phyloP scores from a whole-genome alignment of 1,140 invertebrate species.

The Drosophila pectinifera region DNA sequence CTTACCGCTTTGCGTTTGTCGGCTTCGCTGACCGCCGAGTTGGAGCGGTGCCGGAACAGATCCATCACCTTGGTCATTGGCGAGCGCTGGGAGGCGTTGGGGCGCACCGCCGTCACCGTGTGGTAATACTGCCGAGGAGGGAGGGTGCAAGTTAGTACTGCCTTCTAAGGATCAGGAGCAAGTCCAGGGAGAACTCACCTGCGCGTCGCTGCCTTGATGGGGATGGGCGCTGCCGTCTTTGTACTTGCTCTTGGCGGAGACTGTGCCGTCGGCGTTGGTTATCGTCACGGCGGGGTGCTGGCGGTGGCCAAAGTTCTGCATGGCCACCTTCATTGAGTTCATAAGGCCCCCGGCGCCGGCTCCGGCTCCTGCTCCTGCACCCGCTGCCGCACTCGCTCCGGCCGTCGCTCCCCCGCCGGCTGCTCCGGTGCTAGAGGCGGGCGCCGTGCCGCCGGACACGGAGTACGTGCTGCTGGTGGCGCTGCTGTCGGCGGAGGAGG shows the following conservation, averaged over 20 bases:
- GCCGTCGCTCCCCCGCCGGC: conserved; percentile 63
- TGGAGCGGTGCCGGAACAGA: conserved; percentile 93
- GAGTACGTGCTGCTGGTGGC: conserved; percentile 84
- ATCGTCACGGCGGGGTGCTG: conserved; percentile 85
- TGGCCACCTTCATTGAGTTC: conserved; percentile 91
- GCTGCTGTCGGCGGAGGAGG: conserved; percentile 81
- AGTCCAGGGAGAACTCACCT: conserved; percentile 70
- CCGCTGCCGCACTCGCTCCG: conserved; percentile 60
- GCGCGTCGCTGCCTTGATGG: conserved; percentile 86
- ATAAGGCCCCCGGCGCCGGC: conserved; percentile 88
- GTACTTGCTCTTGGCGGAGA: conserved; percentile 84
- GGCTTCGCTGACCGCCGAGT: conserved; percentile 89
- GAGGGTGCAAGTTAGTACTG: conserved; percentile 5
- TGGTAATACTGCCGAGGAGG: conserved; percentile 87
- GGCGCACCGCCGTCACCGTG: conserved; percentile 87
- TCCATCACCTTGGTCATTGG: conserved; percentile 95
- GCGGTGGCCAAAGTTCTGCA: conserved; percentile 88
- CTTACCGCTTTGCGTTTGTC: conserved; percentile 92
- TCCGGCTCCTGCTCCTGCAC: conserved; percentile 62
- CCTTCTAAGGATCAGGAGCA: not conserved
- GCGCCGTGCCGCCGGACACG: conserved; percentile 59
- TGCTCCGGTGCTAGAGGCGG: conserved; percentile 47
- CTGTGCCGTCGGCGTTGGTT: conserved; percentile 76
- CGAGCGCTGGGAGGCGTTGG: conserved; percentile 86
- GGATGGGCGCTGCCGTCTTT: conserved; percentile 89